Conservation (phyloP, 2,888 invertebrate species). For the Exocentrus adspersus region DNA sequence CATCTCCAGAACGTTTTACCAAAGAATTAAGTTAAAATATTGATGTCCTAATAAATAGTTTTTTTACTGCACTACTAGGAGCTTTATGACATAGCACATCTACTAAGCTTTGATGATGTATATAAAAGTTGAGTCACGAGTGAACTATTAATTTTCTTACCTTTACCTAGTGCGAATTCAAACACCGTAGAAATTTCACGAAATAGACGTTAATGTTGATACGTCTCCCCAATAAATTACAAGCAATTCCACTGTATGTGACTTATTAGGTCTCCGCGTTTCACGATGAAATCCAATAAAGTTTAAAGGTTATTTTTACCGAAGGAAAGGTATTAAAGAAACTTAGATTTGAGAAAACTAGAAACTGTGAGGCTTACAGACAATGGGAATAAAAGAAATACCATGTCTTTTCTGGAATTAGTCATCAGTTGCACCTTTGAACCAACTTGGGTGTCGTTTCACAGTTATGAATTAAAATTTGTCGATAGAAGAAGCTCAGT, state of each 20-base stretch:
- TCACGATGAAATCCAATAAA: neutral
- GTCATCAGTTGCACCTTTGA: too few species aligned
- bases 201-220: neutral
- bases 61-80: too few species aligned
- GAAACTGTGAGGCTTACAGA: neutral
- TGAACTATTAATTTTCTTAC: neutral
- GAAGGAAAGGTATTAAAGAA: neutral
- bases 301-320: conserved; percentile 1
- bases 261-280: neutral
- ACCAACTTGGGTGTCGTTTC: too few species aligned
- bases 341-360: neutral
- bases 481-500: too few species aligned
- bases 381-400: too few species aligned
- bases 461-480: too few species aligned
- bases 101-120: too few species aligned
- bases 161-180: neutral
- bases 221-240: neutral
- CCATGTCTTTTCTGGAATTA: too few species aligned
- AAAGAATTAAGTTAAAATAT: too few species aligned
- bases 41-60: too few species aligned
- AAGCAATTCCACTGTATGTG: conserved; percentile 1
- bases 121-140: neutral
- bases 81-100: too few species aligned
- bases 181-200: neutral
- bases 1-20: too few species aligned